Evolutionary conservation across 2,797 vertebrate genomes (phyloP).

Genomic region (Euphonia xanthogaster): DNA sequence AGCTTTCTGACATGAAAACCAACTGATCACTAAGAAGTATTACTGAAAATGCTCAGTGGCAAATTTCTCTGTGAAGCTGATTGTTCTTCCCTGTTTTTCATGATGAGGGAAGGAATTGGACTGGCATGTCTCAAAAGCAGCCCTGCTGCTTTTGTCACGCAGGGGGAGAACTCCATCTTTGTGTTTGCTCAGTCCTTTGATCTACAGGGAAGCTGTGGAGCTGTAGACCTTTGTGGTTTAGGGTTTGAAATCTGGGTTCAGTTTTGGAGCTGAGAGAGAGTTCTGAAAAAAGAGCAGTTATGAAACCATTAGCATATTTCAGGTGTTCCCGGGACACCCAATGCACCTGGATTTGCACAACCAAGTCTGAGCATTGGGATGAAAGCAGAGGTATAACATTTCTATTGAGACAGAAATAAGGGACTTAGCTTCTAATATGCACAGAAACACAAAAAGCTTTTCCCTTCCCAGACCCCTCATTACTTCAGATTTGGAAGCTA

Average conservation of each 20-base stretch:
- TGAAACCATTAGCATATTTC: slow-evolving; percentile 1
- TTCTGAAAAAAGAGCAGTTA: not conserved
- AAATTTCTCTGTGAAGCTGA: slow-evolving; percentile 36
- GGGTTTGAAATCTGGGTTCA: slow-evolving; percentile 42
- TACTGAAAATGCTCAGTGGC: slow-evolving; percentile 28
- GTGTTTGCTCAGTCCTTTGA: not conserved
- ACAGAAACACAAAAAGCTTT: not conserved
- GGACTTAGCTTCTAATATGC: not conserved
- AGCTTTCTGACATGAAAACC: slow-evolving; percentile 34
- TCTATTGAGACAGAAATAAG: not conserved
- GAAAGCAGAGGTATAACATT: not conserved
- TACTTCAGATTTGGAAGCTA: not conserved
- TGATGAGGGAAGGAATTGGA: slow-evolving; percentile 19
- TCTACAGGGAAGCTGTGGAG: slow-evolving; percentile 7
- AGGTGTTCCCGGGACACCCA: not conserved
- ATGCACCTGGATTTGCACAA: not conserved
- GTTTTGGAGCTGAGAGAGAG: slow-evolving; percentile 12
- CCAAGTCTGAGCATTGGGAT: not conserved
- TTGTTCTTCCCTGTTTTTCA: slow-evolving; percentile 54
- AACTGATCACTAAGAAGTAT: slow-evolving; percentile 1
- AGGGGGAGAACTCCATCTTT: slow-evolving; percentile 5
- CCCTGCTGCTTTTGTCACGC: slow-evolving; percentile 7
- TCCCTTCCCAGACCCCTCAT: not conserved
- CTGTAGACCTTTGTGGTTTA: slow-evolving; percentile 17
- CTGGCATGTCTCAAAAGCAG: slow-evolving; percentile 35